phyloP scores from a whole-genome alignment of 2,888 invertebrate genomes.

The Halictus quadricinctus region DNA sequence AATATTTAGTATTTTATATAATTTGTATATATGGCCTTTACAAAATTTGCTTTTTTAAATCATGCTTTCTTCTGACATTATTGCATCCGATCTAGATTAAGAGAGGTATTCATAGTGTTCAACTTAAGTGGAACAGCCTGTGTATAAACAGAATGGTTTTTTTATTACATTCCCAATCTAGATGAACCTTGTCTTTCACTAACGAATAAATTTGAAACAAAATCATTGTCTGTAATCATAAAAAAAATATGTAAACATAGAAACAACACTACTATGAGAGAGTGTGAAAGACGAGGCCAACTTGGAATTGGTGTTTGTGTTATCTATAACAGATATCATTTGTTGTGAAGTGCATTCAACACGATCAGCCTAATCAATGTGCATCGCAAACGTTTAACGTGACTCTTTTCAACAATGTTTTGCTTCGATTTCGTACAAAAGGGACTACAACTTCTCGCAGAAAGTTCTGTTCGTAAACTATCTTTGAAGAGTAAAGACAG shows the following conservation, averaged over 20 bases:
- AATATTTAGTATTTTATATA: neutral
- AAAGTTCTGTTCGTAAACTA: slow-evolving; percentile 4
- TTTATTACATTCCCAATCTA: slow-evolving; percentile 22
- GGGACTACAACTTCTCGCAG: neutral
- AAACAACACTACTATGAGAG: slow-evolving; percentile 3
- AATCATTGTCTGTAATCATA: neutral
- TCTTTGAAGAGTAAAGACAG: neutral
- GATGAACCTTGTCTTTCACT: slow-evolving; percentile 19
- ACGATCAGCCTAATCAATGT: slow-evolving; percentile 29
- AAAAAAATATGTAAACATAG: neutral
- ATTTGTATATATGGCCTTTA: neutral
- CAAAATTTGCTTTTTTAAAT: no score
- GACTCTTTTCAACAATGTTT: neutral
- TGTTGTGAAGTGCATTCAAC: slow-evolving; percentile 21
- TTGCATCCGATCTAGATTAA: no score
- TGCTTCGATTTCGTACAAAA: neutral
- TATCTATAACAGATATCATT: slow-evolving; percentile 26
- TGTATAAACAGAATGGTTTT: neutral
- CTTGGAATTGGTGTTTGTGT: slow-evolving; percentile 29
- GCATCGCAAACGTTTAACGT: slow-evolving; percentile 35
- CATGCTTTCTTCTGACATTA: no score
- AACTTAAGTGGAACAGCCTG: neutral
- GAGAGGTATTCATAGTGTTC: no score
- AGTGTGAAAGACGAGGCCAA: slow-evolving; percentile 14
- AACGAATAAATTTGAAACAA: neutral